Evolutionary conservation across 2,888 invertebrate genomes (phyloP), one percentile per base, ranked within the genome.

Genomic region (Melanargia galathea): DNA sequence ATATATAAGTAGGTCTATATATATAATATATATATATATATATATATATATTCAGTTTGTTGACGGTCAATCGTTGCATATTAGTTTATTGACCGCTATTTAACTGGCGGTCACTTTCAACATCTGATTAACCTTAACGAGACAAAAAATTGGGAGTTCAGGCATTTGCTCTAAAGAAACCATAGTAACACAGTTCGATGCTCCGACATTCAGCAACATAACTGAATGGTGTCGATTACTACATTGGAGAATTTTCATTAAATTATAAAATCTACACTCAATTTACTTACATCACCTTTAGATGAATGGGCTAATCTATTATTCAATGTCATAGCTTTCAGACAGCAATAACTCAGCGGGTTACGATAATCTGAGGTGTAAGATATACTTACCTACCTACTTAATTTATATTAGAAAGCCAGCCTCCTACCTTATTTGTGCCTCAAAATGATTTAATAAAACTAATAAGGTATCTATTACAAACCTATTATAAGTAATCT

Each of bases 321-420:
- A 70, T 70, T 65, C 67, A 71, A 71, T 70, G 72, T 72, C 72
- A 71, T 76, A 75, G 75, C 75, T 80, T 73, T 71, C 66, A 71
- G 73, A 73, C 70, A 70, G 77, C 79, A 74, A 79, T 81, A 80
- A 76, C 76, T 76, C 74, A 76, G 76, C 76, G 75, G 75, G 70
- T 76, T 77, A 81, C 76, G 76, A 73, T 78, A 76, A 79, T 78
- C 71, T 72, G 64, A 75, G 70, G 71, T 74, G 76, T 77, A 78
- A 75, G 77, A 77, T 72, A 58, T 66, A 57, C 52, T 35, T 52
- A 49, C 30, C 30, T 18, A 45, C 20, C 18, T 35, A 33, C 62
- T 22, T 62, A 58, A 61, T 48, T 71, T 79, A 75, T 74, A 76
- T 77, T 78, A 79, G 78, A 76, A 73, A 75, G 75, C 70, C 68